Percentiles rank a stretch among this genome's conserved stretches.
Evolutionary conservation across 2,888 invertebrate species (phyloP).

Genomic region (Fragum sueziense): DNA sequence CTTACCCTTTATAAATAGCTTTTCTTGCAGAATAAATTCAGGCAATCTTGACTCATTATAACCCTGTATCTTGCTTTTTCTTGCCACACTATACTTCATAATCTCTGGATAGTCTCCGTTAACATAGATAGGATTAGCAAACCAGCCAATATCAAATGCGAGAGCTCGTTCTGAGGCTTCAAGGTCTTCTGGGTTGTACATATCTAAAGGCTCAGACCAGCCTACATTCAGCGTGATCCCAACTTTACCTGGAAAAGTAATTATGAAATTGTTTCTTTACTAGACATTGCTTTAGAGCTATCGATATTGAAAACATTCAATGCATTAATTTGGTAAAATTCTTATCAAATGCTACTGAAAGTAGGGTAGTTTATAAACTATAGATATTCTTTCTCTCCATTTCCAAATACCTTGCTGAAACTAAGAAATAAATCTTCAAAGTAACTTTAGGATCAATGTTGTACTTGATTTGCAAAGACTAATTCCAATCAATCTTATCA

Average conservation of each 20-base stretch:
- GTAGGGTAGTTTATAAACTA: no score
- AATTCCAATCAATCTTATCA: no score
- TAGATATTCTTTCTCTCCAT: no score
- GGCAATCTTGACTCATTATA: constrained; percentile 73
- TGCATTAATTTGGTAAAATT: no score
- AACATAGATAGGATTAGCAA: constrained; percentile 76
- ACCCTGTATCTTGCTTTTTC: constrained; percentile 69
- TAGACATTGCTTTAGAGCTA: no score
- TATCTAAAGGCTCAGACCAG: constrained; percentile 71
- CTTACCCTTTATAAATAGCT: constrained; percentile 72
- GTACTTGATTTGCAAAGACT: no score
- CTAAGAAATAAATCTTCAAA: no score
- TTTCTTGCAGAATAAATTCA: constrained; percentile 77
- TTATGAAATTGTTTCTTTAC: no score
- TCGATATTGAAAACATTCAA: no score
- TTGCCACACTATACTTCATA: constrained; percentile 70
- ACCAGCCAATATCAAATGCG: constrained; percentile 76
- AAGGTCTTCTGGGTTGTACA: constrained; percentile 66
- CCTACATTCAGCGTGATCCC: constrained; percentile 73
- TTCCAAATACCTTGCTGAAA: no score
- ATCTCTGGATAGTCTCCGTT: constrained; percentile 84
- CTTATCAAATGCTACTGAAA: no score
- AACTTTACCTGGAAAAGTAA: constrained; percentile 63
- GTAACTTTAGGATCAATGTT: no score
- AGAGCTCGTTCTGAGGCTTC: constrained; percentile 70